A percentile compares a stretch with the other conserved stretches of the same genome.
Conservation (phyloP, 2,113 vertebrate species). For the Anas platyrhynchos region DNA sequence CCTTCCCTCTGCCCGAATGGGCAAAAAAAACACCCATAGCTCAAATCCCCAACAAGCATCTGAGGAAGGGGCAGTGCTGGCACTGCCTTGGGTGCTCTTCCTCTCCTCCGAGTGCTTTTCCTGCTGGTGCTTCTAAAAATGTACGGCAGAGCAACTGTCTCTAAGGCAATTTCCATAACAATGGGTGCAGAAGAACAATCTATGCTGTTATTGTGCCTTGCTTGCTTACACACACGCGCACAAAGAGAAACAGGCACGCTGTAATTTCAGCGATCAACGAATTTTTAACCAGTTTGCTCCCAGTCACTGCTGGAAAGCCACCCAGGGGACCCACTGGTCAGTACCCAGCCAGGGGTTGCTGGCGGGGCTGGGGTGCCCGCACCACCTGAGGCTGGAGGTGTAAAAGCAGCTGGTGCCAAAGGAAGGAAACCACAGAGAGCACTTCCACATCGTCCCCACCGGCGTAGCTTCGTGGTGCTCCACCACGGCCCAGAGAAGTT, state of each 20-base stretch:
- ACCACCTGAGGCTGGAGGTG: not conserved
- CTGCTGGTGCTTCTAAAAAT: slow-evolving; percentile 7
- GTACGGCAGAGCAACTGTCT: not conserved
- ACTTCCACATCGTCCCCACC: not conserved
- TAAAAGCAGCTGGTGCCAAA: not conserved
- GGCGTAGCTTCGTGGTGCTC: not conserved
- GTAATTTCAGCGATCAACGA: not conserved
- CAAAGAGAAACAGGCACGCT: fast-evolving
- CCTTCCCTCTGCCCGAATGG: not conserved
- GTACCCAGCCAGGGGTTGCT: fast-evolving
- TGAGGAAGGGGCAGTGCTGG: not conserved
- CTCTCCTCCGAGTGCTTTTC: not conserved
- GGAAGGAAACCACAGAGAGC: not conserved
- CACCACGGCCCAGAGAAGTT: not conserved
- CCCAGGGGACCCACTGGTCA: not conserved
- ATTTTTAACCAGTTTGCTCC: not conserved
- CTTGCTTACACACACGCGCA: fast-evolving
- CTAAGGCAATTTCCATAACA: slow-evolving; percentile 54
- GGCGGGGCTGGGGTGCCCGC: not conserved
- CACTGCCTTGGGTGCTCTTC: not conserved
- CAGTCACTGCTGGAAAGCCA: not conserved
- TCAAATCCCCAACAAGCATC: not conserved
- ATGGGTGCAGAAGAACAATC: not conserved
- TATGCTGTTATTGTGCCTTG: not conserved
- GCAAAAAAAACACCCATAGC: not conserved